Evolutionary conservation across 2,797 vertebrate genomes (phyloP).

Genomic region (Tauraco hartlaubi): DNA sequence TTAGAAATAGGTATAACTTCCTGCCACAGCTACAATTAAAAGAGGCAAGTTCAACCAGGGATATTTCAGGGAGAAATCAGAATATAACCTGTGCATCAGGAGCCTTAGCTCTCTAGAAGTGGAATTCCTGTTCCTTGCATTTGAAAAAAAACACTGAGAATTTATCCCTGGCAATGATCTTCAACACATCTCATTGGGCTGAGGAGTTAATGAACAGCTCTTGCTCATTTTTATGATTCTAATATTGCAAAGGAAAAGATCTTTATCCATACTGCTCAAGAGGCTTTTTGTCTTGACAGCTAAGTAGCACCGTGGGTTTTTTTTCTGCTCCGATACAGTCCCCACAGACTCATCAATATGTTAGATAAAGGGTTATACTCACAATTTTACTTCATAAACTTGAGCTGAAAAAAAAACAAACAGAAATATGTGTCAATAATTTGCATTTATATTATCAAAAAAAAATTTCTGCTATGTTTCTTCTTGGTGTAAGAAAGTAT

Average conservation of each 20-base stretch:
- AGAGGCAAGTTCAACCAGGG: neutral
- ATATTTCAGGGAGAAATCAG: neutral
- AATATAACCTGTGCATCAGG: neutral
- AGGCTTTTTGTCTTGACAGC: neutral
- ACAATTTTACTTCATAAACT: slow-evolving; percentile 63
- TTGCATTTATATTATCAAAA: neutral
- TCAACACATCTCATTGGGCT: neutral
- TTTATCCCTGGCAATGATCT: neutral
- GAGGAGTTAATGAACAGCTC: neutral
- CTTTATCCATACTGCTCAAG: neutral
- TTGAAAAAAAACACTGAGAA: neutral
- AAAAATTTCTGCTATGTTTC: neutral
- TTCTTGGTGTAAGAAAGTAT: neutral
- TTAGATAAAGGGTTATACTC: slow-evolving; percentile 49
- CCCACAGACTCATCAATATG: neutral
- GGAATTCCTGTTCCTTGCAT: neutral
- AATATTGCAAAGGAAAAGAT: neutral
- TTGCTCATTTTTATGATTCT: neutral
- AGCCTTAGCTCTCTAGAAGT: neutral
- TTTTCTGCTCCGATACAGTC: neutral
- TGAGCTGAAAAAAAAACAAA: slow-evolving; percentile 68
- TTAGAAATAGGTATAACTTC: neutral
- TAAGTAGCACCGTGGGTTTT: neutral
- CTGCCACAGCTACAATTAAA: neutral
- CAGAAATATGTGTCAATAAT: neutral